Evolutionary conservation across 2,113 vertebrate species (phyloP).

Genomic region (Stigmatopora nigra): DNA sequence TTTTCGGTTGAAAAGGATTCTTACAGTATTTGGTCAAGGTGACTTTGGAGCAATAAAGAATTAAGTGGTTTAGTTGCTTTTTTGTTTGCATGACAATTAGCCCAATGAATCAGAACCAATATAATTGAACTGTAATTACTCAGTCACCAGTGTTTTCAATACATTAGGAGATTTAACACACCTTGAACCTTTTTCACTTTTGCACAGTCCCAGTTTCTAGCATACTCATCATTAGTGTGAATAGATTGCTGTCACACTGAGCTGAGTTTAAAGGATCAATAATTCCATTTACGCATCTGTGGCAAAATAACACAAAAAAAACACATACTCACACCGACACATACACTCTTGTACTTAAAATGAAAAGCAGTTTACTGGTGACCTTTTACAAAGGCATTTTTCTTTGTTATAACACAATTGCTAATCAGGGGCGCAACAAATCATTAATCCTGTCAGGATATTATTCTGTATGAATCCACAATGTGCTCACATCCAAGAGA

Average conservation of each 20-base stretch:
- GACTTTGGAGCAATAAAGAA: conserved; percentile 7
- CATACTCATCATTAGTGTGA: conserved; percentile 33
- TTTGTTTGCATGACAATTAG: conserved; percentile 25
- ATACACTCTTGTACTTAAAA: conserved; percentile 16
- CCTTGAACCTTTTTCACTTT: conserved; percentile 16
- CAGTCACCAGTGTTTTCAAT: conserved; percentile 9
- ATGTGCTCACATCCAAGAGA: conserved; percentile 35
- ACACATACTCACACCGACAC: too few species aligned
- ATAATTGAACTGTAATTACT: conserved; percentile 16
- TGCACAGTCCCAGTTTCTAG: conserved; percentile 9
- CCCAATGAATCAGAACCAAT: conserved; percentile 29
- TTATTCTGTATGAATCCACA: conserved; percentile 16
- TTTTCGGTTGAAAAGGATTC: not conserved
- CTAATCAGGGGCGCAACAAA: conserved; percentile 49
- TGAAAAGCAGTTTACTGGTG: conserved; percentile 39
- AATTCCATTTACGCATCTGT: conserved; percentile 49
- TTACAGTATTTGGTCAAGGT: conserved; percentile 20
- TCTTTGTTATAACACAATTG: conserved; percentile 46
- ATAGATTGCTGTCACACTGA: conserved; percentile 39
- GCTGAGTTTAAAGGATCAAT: conserved; percentile 53
- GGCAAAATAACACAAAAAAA: conserved; percentile 17
- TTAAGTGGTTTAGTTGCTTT: conserved; percentile 7
- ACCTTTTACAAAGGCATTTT: conserved; percentile 56
- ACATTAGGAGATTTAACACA: conserved; percentile 38
- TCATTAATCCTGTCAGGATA: conserved; percentile 34